These are phyloP conservation scores for Diadema setosum DNA, from an alignment of 35 echinoderm and acorn worm species.

Conservation along the genomic window DNA sequence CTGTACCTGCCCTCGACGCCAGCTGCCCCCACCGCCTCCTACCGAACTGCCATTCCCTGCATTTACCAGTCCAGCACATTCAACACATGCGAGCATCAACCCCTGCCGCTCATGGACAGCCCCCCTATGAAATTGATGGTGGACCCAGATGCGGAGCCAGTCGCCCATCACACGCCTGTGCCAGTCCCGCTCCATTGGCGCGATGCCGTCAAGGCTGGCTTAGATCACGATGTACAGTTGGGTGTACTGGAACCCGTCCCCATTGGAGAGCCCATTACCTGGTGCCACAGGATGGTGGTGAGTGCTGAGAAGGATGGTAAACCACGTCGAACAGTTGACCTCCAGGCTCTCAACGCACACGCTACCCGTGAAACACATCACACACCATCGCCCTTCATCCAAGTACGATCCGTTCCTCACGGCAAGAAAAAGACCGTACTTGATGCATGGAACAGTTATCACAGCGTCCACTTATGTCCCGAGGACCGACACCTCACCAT, in stretches of 20 bases:
- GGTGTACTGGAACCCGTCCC: slow-evolving; percentile 32
- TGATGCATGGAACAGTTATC: slow-evolving; percentile 25
- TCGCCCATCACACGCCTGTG: slow-evolving; percentile 9
- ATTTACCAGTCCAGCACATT: neutral
- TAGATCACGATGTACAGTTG: neutral
- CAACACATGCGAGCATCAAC: slow-evolving; percentile 21
- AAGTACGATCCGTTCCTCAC: neutral
- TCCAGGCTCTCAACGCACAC: slow-evolving; percentile 8
- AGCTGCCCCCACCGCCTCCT: neutral
- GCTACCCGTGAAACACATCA: slow-evolving; percentile 14
- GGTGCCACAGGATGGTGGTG: slow-evolving; percentile 1
- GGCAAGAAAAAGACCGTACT: slow-evolving; percentile 1
- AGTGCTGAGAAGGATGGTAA: neutral
- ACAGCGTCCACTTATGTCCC: neutral
- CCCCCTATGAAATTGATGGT: slow-evolving; percentile 20
- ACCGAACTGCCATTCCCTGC: neutral
- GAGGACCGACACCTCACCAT: slow-evolving; percentile 23
- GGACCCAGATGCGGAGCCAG: neutral
- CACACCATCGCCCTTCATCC: slow-evolving; percentile 9
- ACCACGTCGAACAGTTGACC: neutral
- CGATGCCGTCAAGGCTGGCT: slow-evolving; percentile 10
- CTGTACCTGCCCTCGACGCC: neutral
- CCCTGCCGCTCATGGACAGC: neutral
- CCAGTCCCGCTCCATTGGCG: neutral
- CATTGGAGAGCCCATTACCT: slow-evolving; percentile 7